Base-by-base conservation (phyloP, 2,113 vertebrate species). In the Anolis sagrei region DNA sequence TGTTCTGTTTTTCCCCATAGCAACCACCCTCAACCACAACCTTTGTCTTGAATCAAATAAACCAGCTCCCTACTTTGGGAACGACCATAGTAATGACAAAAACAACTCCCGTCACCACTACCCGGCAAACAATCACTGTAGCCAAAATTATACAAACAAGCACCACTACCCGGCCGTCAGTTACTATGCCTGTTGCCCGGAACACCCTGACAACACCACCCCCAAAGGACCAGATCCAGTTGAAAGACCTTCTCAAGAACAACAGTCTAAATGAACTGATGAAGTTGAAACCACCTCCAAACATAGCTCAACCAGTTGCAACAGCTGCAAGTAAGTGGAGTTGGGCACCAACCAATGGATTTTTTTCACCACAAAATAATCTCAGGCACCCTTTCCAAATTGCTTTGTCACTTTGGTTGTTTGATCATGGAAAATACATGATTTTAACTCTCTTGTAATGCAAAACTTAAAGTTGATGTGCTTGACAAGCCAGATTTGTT, bases 21-120 rank as follows among this genome's bases (percentile, higher is more conserved):
- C 98, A 99, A 92, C 99, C 98, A 94, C 98, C 98, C 85, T 99
- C 99, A 83, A 99, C 99, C 89, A 99, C 99, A 87, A 99, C 98
- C 0, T 99, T 99, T 95, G 98, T 99, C 95, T 96, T 99, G 95
- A 99, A 99, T 96, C 99, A 99, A 92, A 97, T 99, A 90, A 99
- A 99, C 96, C 99, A 99, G 93, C 96, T 99, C 93, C 98, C 98
- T 7, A 98, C 98, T 5, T 95, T 99, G 77, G 99, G 98, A 88
- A 96, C 96, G 76, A 96, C 97, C 25, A 96, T 98, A 79, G 96
- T 97, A 79, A 98, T 97, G 95, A 97, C 98, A 91, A 99, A 99
- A 93, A 98, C 98, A 1, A 97, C 98, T 2, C 95, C 95, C 6
- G 96, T 97, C 58, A 97, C 98, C 62, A 97, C 97, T 0, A 97